Evolutionary conservation across 92 coral and sea anemone genomes (phyloP).

Genomic region (Phymanthus crucifer): DNA sequence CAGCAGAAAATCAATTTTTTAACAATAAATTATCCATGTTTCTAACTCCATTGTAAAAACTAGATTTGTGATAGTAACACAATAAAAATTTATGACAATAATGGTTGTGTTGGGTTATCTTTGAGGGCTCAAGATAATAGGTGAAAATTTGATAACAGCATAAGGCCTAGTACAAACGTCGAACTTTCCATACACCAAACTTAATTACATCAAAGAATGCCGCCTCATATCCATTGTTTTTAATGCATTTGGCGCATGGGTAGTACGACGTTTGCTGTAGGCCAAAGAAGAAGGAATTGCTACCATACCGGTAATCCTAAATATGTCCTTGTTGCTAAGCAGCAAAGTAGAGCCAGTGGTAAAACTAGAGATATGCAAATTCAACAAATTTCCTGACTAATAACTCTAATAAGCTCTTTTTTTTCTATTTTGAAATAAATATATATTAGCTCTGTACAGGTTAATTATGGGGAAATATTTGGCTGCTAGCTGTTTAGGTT

Average conservation of each 20-base stretch:
- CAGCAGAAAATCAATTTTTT: constrained; percentile 18
- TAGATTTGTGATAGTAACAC: not conserved
- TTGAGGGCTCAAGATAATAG: not conserved
- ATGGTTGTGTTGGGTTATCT: not conserved
- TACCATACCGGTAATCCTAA: not conserved
- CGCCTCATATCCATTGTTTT: too few relatives aligned
- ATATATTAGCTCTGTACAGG: too few relatives aligned
- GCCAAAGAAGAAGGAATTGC: not conserved
- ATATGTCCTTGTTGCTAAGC: not conserved
- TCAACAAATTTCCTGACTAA: not conserved
- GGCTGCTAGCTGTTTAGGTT: too few relatives aligned
- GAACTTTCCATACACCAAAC: too few relatives aligned
- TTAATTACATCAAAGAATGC: too few relatives aligned
- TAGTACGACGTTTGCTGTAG: too few relatives aligned
- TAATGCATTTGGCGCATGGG: too few relatives aligned
- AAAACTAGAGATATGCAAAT: not conserved
- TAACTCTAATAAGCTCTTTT: not conserved
- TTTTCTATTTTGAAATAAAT: too few relatives aligned
- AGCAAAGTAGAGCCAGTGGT: not conserved
- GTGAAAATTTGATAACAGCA: not conserved
- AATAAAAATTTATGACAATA: not conserved
- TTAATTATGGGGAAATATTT: too few relatives aligned
- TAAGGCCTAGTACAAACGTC: too few relatives aligned
- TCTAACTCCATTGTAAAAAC: constrained; percentile 9
- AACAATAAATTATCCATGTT: constrained; percentile 19